Evolutionary conservation across 2,888 invertebrate species (phyloP), one percentile per base, ranked within the genome.

Genomic region (Drosophila fungiperda): DNA sequence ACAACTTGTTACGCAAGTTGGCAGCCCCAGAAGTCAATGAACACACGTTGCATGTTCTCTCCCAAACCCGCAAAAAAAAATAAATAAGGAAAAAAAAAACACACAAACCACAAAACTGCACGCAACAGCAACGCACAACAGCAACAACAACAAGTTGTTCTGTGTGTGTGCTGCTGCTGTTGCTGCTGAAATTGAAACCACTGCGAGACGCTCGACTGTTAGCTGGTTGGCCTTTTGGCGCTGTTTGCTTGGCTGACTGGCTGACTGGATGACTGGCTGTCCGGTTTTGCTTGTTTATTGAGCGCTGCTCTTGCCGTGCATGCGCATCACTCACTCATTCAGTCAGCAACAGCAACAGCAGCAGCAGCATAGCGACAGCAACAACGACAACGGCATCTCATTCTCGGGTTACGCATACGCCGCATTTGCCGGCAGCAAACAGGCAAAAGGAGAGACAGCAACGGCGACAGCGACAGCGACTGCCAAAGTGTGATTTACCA

Each of bases 401-500:
- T 78, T 62, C 91, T 90, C 91, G 69, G 58, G 90, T 91, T 91
- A 90, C 90, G 90, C 90, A 87, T 82, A 83, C 79, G 87, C 76
- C 70, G 54, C 79, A 59, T 72, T 68, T 57, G 64, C 75, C 73
- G 42, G 58, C 67, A 58, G 60, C 66, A 45, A 53, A 40, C 71
- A 45, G 40, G 42, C 55, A 50, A 50, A 50, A 50, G 48, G 20
- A 23, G 29, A 32, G 52, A 33, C 45, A 40, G 61, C 26, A 2
- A 26, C 29, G 1, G 29, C 29, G 29, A 29, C 29, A 5, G 29
- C 26, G 58, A 62, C 78, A 70, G 53, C 77, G 58, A 75, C 85
- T 89, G 88, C 88, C 88, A 82, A 90, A 87, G 87, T 87, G 87
- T 87, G 87, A 87, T 87, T 87, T 90, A 90, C 89, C 81, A 76